Evolutionary conservation across 2,797 vertebrate species (phyloP).

Genomic region (Clamator glandarius): DNA sequence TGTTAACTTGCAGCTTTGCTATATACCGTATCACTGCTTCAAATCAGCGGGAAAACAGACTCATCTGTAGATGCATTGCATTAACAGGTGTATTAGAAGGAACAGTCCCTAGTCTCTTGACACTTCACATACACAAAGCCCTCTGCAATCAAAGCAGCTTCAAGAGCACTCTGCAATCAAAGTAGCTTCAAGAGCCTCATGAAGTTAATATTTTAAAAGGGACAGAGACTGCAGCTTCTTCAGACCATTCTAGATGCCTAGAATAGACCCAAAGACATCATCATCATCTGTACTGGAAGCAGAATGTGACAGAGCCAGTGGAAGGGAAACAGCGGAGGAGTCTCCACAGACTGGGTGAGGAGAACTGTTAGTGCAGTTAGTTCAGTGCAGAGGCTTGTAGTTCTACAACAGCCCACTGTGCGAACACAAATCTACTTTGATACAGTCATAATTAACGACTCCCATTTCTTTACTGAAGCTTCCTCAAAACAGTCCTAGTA

Average conservation of each 20-base stretch:
- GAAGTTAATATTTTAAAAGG: constrained; percentile 56
- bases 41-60: background rate
- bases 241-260: constrained; percentile 19
- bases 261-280: background rate
- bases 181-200: background rate
- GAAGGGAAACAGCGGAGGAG: constrained; percentile 22
- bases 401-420: background rate
- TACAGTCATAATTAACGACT: background rate
- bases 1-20: background rate
- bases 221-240: background rate
- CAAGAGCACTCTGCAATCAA: background rate
- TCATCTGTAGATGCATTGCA: background rate
- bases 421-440: background rate
- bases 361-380: background rate
- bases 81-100: background rate
- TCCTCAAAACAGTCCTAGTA: background rate
- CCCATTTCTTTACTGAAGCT: background rate
- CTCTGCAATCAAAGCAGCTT: background rate
- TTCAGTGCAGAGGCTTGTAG: background rate
- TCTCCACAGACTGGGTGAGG: background rate
- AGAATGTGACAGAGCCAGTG: background rate
- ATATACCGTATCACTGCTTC: background rate
- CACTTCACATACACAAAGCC: background rate
- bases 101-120: background rate
- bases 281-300: background rate